Percentiles rank a stretch among this genome's conserved stretches.
Evolutionary conservation across 2,797 vertebrate species (phyloP).

Genomic region (Hoplostethus atlanticus): DNA sequence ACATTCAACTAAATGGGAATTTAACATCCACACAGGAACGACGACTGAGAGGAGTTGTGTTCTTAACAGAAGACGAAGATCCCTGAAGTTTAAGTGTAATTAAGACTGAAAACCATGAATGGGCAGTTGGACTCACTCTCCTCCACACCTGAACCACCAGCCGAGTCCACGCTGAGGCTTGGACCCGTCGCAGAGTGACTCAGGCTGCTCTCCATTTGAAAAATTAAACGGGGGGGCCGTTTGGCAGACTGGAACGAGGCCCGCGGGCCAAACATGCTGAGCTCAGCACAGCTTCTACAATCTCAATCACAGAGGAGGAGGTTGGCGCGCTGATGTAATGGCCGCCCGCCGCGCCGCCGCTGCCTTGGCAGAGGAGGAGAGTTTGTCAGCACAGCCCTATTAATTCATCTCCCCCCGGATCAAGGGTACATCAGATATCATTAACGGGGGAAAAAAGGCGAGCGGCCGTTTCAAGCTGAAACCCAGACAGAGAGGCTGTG

Average conservation of each 20-base stretch:
- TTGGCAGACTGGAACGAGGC: conserved; percentile 82
- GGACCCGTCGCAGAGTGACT: conserved; percentile 79
- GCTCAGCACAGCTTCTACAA: conserved; percentile 79
- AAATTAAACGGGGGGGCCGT: conserved; percentile 77
- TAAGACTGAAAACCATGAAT: conserved; percentile 49
- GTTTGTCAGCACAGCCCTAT: conserved; percentile 80
- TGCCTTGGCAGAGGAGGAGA: conserved; percentile 81
- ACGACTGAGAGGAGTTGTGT: not conserved
- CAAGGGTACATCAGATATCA: conserved; percentile 79
- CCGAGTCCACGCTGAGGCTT: conserved; percentile 58
- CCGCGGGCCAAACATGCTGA: conserved; percentile 80
- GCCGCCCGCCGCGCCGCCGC: conserved; percentile 68
- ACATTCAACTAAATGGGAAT: not conserved
- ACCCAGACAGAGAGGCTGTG: conserved; percentile 29
- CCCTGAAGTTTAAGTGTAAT: not conserved
- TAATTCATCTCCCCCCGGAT: conserved; percentile 69
- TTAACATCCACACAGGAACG: not conserved
- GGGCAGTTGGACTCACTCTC: conserved; percentile 12
- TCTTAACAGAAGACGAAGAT: not conserved
- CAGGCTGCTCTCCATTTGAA: conserved; percentile 84
- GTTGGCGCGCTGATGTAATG: conserved; percentile 81
- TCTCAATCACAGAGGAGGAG: conserved; percentile 82
- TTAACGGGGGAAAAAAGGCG: conserved; percentile 58
- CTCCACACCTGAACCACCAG: conserved; percentile 36
- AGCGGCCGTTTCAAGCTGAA: conserved; percentile 26